Percentiles rank a stretch among this genome's conserved stretches.
Conservation (phyloP, 2,113 vertebrate genomes). For the Vidua macroura region DNA sequence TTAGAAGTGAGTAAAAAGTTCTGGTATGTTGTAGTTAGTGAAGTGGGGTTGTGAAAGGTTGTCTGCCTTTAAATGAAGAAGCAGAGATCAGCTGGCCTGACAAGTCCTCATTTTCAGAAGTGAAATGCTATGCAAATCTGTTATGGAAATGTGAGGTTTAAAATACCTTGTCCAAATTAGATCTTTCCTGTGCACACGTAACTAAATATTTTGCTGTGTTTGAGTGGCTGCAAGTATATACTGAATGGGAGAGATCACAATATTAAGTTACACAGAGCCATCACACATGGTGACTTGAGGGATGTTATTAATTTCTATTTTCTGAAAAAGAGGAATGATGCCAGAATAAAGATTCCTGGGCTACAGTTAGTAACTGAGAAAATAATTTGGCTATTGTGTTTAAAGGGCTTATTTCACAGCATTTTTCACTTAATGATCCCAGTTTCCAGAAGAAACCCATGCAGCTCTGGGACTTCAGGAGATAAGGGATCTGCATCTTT, state of each 20-base stretch:
- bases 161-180: background rate
- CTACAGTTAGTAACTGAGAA: background rate
- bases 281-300: background rate
- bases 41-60: background rate
- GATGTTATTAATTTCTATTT: background rate
- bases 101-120: background rate
- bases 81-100: background rate
- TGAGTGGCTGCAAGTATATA: background rate
- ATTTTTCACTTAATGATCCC: background rate
- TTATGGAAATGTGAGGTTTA: background rate
- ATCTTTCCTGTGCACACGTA: background rate
- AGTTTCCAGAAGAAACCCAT: background rate
- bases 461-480: background rate
- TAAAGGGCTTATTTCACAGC: background rate
- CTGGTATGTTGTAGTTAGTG: background rate
- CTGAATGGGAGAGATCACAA: background rate
- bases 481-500: background rate
- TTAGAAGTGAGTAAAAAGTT: background rate
- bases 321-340: background rate
- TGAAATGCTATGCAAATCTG: background rate
- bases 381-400: constrained; percentile 6
- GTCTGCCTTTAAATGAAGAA: background rate
- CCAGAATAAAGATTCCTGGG: background rate
- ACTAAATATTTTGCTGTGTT: background rate
- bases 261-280: background rate